Conservation (phyloP, 2,797 vertebrate species). For the Thunnus albacares region DNA sequence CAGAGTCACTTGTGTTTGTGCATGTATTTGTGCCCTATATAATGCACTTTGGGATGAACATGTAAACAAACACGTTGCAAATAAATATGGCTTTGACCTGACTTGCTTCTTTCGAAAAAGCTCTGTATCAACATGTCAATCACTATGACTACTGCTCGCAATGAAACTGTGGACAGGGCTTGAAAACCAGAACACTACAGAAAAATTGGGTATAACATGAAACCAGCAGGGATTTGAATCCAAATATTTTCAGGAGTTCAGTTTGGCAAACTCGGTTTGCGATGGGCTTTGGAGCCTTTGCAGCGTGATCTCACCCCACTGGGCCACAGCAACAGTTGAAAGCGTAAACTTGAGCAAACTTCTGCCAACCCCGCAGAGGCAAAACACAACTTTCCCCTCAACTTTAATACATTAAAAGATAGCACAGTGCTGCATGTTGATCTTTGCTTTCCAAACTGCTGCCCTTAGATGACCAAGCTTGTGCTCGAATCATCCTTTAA, state of each 20-base stretch:
- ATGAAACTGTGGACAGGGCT: conserved; percentile 32
- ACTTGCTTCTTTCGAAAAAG: not conserved
- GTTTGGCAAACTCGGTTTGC: conserved; percentile 47
- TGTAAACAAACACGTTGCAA: conserved; percentile 4
- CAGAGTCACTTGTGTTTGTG: conserved; percentile 6
- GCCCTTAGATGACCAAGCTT: conserved; percentile 40
- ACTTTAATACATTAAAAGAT: conserved; percentile 38
- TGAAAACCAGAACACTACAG: conserved; percentile 30
- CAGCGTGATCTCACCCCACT: conserved; percentile 52
- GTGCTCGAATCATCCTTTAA: conserved; percentile 29
- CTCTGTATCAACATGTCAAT: conserved; percentile 43
- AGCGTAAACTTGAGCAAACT: conserved; percentile 53
- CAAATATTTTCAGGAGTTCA: conserved; percentile 64
- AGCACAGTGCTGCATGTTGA: conserved; percentile 9
- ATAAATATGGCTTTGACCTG: conserved; percentile 2
- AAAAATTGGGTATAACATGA: conserved; percentile 36
- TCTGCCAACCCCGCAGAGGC: conserved; percentile 39
- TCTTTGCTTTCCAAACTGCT: conserved; percentile 20
- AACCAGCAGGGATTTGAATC: conserved; percentile 56
- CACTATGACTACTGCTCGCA: conserved; percentile 26
- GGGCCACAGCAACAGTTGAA: conserved; percentile 59
- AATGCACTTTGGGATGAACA: conserved; percentile 14
- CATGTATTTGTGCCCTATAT: conserved; percentile 8
- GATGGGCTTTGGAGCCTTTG: conserved; percentile 43
- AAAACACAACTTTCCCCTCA: conserved; percentile 43